Base-by-base conservation (phyloP, 2,888 invertebrate species). In the Nemotelus pantherinus region DNA sequence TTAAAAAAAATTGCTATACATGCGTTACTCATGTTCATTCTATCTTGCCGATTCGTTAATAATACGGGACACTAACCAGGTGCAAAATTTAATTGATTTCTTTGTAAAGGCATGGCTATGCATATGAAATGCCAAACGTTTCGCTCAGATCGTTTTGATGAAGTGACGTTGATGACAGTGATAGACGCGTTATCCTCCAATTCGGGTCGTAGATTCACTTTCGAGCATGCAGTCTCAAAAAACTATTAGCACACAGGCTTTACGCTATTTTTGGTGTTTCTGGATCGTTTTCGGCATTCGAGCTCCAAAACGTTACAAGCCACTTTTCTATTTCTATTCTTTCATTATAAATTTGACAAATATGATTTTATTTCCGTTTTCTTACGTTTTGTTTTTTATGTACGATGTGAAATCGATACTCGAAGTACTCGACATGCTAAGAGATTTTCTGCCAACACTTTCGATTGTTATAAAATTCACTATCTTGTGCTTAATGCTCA, bases 381-480 rank as follows among this genome's bases (percentile, higher is more conserved):
- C 57, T 2, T 58, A 58, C 7, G 5, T 72, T 10, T 7, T 41
- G n/a, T 45, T 45, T 10, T 58, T 72, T 7, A n/a, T 57, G 4
- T n/a, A 44, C 44, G 67, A 67, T 4, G 5, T 5, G 6, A 9
- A 57, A 5, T 44, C 3, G 1, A 58, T 72, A 45, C n/a, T 58
- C 7, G 57, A 72, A n/a, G 3, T 57, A 25, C n/a, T 72, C 10
- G 45, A 39, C 10, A 39, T 45, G 3, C 39, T 45, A 7, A 45
- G 45, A 2, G 57, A 57, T 45, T 57, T 44, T 44, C 9, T 72
- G 41, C 25, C 57, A 58, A n/a, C 58, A 7, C 2, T 44, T 39
- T 57, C 71, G 25, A 45, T 44, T 4, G 10, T 6, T 57, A 6
- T 58, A 3, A 72, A 72, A 72, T 44, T 72, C n/a, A 10, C 45